Evolutionary conservation across 1,140 invertebrate species (phyloP), one percentile per base, ranked within the genome.

Genomic region (Maniola jurtina): DNA sequence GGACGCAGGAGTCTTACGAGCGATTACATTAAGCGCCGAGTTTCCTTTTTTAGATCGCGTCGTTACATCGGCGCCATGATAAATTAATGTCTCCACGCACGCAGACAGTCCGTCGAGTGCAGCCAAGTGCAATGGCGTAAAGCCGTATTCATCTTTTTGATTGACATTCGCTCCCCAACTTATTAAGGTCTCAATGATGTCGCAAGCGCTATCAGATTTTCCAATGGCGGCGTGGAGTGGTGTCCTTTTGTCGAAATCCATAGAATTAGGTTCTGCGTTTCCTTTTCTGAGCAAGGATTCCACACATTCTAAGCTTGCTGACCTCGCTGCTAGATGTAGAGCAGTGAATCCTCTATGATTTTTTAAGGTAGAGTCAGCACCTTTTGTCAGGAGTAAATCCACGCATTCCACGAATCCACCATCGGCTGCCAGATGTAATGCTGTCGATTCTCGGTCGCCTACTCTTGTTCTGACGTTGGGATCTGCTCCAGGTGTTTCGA

Each of bases 51-150:
- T 96, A 6, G 95, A 97, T 75, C 94, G 94, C 0, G 95, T 95
- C 7, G 95, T 97, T 0, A 98, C 94, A 89, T 97, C 95, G 54
- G 96, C 96, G 3, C 96, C 96, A 78, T 96, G 93, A 78, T 95
- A 94, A 16, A 98, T 94, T 34, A 98, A 86, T 47, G 96, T 93
- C 79, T 97, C 95, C 0, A 97, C 96, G 75, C 95, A 96, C 69
- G 95, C 94, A 0, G 95, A 95, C n/a, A 96, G 88, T 36, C 96
- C 96, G 79, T 97, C 96, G 0, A 96, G 83, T 6, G 97, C 96
- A 6, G 96, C 96, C 48, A 98, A 93, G 80, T 98, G 97, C 13
- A 98, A 89, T 0, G 97, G 96, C 0, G 96, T 97, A 81, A 97
- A 97, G 0, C 97, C 97, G 75, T 97, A 97, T 67, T 96, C 95